Base-by-base conservation (phyloP, 64 coral and sea anemone genomes). In the Platygyra sinensis region DNA sequence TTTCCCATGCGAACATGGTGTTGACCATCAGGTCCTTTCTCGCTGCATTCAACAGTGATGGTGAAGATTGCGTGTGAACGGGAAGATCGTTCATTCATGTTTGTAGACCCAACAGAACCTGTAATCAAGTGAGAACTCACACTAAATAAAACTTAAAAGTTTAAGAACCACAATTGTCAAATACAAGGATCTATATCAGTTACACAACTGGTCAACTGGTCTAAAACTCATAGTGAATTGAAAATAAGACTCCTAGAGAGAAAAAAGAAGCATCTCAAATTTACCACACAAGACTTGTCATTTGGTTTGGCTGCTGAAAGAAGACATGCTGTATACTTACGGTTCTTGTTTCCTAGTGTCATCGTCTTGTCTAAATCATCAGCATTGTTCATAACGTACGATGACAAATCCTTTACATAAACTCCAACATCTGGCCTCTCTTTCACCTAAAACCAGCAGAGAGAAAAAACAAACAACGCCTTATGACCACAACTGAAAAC, bases 381-480 rank as follows among this genome's bases (percentile, higher is more conserved):
- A 52, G 96, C 96, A 91, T 98, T 98, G 73, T 98, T 98, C 91
- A 98, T 93, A 0, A 98, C 96, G 73, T 98, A 98, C n/a, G 93
- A 86, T 8, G 96, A 98, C 62, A 98, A 93, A 80, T 98, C 96
- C 78, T 98, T 98, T 12, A 98, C 96, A 86, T 98, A 98, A 22
- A 98, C 96, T 78, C 96, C 96, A 88, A 98, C 57, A 72, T 98
- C 93, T 13, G 96, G 96, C 14, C 96, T 72, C 73, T 98, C 96
- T 86, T 98, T 98, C 12, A 98, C 96, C 96, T 98, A 60, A 22
- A 76, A 67, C 17, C 30, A 60, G 6, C 50, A 74, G 27, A 18
- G 16, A 20, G n/a, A 63, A 75, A 39, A 38, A 30, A 20, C 29
- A n/a, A 17, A 22, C 1, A 77, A 22, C 1, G 33, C 20, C 10